Evolutionary conservation across 2,113 vertebrate genomes (phyloP).

Genomic region (Pipra filicauda): DNA sequence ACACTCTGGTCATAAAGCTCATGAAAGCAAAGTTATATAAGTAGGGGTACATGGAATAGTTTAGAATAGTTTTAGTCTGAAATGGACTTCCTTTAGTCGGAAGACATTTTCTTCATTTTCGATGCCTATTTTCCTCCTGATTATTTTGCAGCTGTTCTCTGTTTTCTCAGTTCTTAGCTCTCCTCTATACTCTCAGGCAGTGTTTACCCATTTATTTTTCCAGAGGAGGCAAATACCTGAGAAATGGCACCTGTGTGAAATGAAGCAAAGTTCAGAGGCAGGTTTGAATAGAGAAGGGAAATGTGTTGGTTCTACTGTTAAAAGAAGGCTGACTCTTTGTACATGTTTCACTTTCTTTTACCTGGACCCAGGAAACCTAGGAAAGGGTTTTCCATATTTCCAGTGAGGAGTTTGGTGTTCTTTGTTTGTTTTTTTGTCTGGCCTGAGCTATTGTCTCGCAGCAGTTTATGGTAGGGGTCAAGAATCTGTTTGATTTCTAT

Average conservation of each 20-base stretch:
- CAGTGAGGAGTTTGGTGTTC: neutral
- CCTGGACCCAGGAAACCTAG: neutral
- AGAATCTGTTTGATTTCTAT: neutral
- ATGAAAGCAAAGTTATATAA: neutral
- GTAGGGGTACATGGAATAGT: neutral
- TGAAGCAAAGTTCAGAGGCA: neutral
- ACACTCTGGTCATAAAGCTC: neutral
- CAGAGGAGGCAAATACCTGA: neutral
- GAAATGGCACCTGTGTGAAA: neutral
- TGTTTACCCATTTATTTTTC: neutral
- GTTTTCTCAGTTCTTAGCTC: neutral
- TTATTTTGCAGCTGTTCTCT: neutral
- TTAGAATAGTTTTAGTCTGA: neutral
- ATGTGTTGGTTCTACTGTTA: neutral
- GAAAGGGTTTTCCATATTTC: neutral
- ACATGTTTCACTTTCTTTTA: neutral
- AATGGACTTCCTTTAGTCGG: neutral
- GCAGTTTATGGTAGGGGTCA: neutral
- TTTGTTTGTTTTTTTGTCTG: neutral
- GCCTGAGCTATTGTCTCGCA: neutral
- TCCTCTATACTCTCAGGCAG: neutral
- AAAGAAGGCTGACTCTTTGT: neutral
- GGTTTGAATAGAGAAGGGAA: neutral
- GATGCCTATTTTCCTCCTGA: neutral
- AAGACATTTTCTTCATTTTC: neutral